Conservation (phyloP, 2,888 invertebrate genomes). For the Nemotelus nigrinus region DNA sequence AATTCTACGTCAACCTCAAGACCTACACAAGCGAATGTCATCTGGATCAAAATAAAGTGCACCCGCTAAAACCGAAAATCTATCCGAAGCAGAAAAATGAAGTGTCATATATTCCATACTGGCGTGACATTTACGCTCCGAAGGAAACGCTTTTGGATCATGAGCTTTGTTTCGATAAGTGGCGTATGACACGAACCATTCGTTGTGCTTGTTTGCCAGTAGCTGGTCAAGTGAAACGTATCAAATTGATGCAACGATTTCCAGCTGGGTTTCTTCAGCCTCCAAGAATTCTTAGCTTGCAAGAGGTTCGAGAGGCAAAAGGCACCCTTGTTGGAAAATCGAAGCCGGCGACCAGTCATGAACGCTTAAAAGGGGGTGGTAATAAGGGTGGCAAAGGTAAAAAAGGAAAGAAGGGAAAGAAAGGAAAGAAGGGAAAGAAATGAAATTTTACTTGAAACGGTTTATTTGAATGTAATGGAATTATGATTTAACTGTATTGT, state of each 20-base stretch:
- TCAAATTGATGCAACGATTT: slow-evolving; percentile 21
- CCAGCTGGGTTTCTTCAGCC: slow-evolving; percentile 33
- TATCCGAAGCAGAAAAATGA: not conserved
- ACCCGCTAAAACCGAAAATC: not conserved
- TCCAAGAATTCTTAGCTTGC: slow-evolving; percentile 18
- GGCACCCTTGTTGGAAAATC: not conserved
- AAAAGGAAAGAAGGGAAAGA: slow-evolving; percentile 10
- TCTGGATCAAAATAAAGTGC: not conserved
- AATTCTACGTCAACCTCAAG: slow-evolving; percentile 27
- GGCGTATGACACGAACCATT: slow-evolving; percentile 10
- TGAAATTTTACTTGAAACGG: not conserved
- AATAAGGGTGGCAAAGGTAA: not conserved
- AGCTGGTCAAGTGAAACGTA: not conserved
- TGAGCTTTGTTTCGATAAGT: slow-evolving; percentile 26
- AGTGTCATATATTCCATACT: slow-evolving; percentile 8
- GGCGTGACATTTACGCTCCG: slow-evolving; percentile 26
- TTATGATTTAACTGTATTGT: too few species aligned
- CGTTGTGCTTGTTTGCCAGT: slow-evolving; percentile 34
- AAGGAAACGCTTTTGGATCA: slow-evolving; percentile 24
- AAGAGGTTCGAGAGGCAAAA: slow-evolving; percentile 1
- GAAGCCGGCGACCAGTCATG: not conserved
- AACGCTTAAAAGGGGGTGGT: not conserved
- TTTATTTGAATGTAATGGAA: too few species aligned
- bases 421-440: slow-evolving; percentile 25
- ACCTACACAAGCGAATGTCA: slow-evolving; percentile 11